Conservation (phyloP, 2,113 vertebrate genomes). For the Damaliscus lunatus region DNA sequence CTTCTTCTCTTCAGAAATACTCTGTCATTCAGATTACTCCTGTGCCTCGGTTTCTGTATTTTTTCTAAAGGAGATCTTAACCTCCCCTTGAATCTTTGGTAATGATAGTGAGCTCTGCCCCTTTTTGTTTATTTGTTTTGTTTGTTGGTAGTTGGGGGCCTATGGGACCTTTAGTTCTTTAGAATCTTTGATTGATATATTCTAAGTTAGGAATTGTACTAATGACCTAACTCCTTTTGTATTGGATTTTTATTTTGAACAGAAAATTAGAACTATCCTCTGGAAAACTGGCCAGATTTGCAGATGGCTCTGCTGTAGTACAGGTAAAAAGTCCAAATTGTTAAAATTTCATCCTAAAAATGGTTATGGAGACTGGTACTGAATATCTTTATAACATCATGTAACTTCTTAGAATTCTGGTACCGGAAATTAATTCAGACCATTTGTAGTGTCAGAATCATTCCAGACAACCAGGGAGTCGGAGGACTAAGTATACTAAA, state of each 20-base stretch:
- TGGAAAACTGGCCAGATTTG: slow-evolving; percentile 93
- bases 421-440: slow-evolving; percentile 3
- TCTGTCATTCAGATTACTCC: not conserved
- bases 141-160: not conserved
- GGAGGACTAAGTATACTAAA: not conserved
- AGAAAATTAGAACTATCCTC: slow-evolving; percentile 95
- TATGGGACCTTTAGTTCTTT: not conserved
- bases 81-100: not conserved
- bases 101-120: not conserved
- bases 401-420: not conserved
- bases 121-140: not conserved
- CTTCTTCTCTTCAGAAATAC: not conserved
- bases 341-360: slow-evolving; percentile 33
- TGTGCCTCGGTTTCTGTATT: not conserved
- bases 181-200: slow-evolving; percentile 37
- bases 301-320: slow-evolving; percentile 95
- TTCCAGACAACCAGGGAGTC: not conserved
- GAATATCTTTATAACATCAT: not conserved
- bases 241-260: slow-evolving; percentile 50
- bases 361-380: not conserved
- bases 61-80: not conserved
- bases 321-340: slow-evolving; percentile 83
- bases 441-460: not conserved
- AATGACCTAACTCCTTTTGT: slow-evolving; percentile 26
- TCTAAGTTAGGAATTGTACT: not conserved